A percentile compares a stretch with the other conserved stretches of the same genome.
Evolutionary conservation across 2,797 vertebrate species (phyloP).

Genomic region (Argyrosomus regius): DNA sequence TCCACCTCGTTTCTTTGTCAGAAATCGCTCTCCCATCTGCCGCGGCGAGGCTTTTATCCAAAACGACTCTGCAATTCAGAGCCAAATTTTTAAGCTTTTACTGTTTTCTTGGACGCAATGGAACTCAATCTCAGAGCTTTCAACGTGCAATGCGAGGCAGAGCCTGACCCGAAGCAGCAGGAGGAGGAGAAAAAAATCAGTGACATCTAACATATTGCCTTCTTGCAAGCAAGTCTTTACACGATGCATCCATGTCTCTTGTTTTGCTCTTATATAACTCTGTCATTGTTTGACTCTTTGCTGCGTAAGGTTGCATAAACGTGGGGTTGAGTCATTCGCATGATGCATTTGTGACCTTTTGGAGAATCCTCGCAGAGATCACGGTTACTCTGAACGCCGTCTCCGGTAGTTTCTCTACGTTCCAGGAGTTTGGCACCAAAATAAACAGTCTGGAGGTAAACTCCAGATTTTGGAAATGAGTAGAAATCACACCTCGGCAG

Average conservation of each 20-base stretch:
- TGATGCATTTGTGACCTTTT: conserved; percentile 28
- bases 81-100: conserved; percentile 25
- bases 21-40: conserved; percentile 49
- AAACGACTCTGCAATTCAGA: conserved; percentile 11
- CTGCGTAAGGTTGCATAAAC: conserved; percentile 16
- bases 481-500: conserved; percentile 47
- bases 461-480: conserved; percentile 58
- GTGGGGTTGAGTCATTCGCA: conserved; percentile 7
- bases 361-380: conserved; percentile 26
- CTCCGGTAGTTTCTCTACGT: conserved; percentile 53
- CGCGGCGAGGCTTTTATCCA: conserved; percentile 33
- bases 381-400: conserved; percentile 25
- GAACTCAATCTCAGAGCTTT: conserved; percentile 15
- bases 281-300: not conserved
- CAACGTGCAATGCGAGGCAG: conserved; percentile 1
- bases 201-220: conserved; percentile 28
- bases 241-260: conserved; percentile 17
- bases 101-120: conserved; percentile 8
- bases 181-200: not conserved
- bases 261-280: conserved; percentile 49
- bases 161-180: conserved; percentile 18
- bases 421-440: conserved; percentile 52
- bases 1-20: conserved; percentile 34
- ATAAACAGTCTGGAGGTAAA: conserved; percentile 67
- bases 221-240: conserved; percentile 39